These are phyloP conservation scores for Meliscaeva auricollis DNA, from an alignment of 2,888 invertebrate genomes.

Conservation along the genomic window DNA sequence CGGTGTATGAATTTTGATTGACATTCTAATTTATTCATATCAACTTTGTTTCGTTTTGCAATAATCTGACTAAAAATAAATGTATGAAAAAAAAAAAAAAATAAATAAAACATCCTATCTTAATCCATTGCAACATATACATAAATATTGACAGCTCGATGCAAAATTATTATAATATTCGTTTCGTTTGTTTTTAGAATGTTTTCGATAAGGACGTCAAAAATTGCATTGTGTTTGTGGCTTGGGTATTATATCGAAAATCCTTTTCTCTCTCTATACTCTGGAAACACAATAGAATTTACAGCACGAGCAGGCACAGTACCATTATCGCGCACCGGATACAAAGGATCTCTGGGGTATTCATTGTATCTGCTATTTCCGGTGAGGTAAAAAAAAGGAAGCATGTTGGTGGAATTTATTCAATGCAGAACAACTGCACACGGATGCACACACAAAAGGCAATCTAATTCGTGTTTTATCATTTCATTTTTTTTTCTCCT, in stretches of 20 bases:
- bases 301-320: conserved; percentile 3
- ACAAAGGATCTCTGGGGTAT: conserved; percentile 35
- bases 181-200: background rate
- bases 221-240: conserved; percentile 8
- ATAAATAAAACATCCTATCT: background rate
- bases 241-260: conserved; percentile 28
- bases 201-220: conserved; percentile 38
- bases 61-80: background rate
- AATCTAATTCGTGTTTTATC: conserved; percentile 21
- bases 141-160: conserved; percentile 37
- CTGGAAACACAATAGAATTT: conserved; percentile 34
- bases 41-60: background rate
- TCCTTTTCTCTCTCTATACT: background rate
- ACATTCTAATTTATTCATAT: conserved; percentile 19
- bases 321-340: conserved; percentile 11
- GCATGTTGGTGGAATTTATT: conserved; percentile 45
- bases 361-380: conserved; percentile 48
- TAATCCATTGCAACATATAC: conserved; percentile 7
- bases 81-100: background rate
- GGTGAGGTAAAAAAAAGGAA: conserved; percentile 6
- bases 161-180: conserved; percentile 23
- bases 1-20: background rate
- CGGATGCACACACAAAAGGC: conserved; percentile 36
- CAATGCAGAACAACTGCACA: conserved; percentile 33
- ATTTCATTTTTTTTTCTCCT: background rate